A percentile compares a stretch with the other conserved stretches of the same genome.
Conservation (phyloP, 1,140 invertebrate species). For the Copidosoma floridanum region DNA sequence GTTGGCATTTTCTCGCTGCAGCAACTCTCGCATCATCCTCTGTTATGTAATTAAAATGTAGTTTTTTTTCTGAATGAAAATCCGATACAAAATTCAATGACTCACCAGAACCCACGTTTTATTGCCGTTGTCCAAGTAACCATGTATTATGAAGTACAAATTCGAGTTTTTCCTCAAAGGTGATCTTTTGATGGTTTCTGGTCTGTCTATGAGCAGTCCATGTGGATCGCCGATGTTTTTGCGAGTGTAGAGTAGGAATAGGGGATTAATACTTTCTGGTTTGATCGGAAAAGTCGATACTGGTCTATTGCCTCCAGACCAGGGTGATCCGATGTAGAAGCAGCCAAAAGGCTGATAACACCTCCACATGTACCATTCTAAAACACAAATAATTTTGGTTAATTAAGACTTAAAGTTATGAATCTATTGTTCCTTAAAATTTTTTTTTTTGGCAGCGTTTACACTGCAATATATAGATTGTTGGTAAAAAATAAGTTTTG, state of each 20-base stretch:
- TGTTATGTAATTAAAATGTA: conserved; percentile 36
- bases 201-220: conserved; percentile 65
- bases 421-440: no score
- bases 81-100: conserved; percentile 47
- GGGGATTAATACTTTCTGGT: conserved; percentile 60
- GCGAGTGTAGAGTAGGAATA: conserved; percentile 60
- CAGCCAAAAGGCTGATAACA: conserved; percentile 82
- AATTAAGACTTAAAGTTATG: no score
- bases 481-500: no score
- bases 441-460: no score
- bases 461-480: no score
- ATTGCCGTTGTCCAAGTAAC: conserved; percentile 79
- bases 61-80: neutral
- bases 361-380: conserved; percentile 55
- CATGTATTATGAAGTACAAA: conserved; percentile 78
- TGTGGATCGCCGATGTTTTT: conserved; percentile 58
- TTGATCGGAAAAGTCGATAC: conserved; percentile 74
- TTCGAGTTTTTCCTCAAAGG: conserved; percentile 63
- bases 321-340: conserved; percentile 77
- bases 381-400: conserved; percentile 15
- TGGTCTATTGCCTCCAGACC: conserved; percentile 73
- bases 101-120: conserved; percentile 70
- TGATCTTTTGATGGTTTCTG: conserved; percentile 60
- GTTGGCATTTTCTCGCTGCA: conserved; percentile 68
- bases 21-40: conserved; percentile 64